Evolutionary conservation across 2,113 vertebrate genomes (phyloP).

Genomic region (Aspiorhynchus laticeps): DNA sequence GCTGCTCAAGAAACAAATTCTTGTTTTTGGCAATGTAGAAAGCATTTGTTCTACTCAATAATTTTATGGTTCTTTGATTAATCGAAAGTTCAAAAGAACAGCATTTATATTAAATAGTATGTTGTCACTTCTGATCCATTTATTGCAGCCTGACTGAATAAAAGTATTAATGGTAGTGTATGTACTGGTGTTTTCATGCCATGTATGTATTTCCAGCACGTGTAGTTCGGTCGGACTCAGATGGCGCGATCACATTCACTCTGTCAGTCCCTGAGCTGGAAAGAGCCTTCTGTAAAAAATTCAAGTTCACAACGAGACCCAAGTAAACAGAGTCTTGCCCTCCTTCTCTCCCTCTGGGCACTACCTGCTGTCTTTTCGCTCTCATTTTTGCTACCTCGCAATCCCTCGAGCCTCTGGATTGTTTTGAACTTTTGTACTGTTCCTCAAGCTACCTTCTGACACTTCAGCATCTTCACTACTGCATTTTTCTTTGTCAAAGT

Average conservation of each 20-base stretch:
- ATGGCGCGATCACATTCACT: conserved; percentile 79
- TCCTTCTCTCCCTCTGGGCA: conserved; percentile 29
- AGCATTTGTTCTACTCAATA: background rate
- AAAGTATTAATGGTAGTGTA: background rate
- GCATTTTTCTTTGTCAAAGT: background rate
- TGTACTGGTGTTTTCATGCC: conserved; percentile 5
- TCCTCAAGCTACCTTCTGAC: background rate
- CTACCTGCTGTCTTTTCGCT: background rate
- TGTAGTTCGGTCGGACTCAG: conserved; percentile 72
- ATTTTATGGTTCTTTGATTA: background rate
- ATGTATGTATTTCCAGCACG: conserved; percentile 75
- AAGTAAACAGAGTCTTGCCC: conserved; percentile 73
- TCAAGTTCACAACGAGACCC: conserved; percentile 75
- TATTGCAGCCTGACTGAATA: background rate
- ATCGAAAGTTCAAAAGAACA: background rate
- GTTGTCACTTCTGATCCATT: background rate
- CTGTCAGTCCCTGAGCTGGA: conserved; percentile 81
- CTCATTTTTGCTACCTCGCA: background rate
- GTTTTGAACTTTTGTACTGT: conserved; percentile 6
- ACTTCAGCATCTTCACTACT: background rate
- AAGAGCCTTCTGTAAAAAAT: conserved; percentile 78
- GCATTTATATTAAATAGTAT: background rate
- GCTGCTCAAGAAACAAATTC: background rate
- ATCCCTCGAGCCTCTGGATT: background rate
- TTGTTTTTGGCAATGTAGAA: background rate